phyloP scores from a whole-genome alignment of 1,140 invertebrate genomes.

The Trinorchestia longiramus region DNA sequence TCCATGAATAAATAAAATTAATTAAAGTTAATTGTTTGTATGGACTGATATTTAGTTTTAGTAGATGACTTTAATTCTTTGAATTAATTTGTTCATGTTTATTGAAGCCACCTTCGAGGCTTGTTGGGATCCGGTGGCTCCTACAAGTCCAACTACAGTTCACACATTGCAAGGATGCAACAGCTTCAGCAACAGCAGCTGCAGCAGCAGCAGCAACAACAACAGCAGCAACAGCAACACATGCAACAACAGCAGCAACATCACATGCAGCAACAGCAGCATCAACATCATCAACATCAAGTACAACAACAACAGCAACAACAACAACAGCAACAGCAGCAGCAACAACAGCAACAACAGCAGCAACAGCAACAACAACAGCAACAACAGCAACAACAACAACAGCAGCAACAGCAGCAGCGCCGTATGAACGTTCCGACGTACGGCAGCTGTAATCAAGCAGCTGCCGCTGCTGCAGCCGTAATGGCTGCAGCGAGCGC shows the following conservation, averaged over 20 bases:
- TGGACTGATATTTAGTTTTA: too few relatives aligned
- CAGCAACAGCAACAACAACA: constrained; percentile 64
- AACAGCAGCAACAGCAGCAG: constrained; percentile 64
- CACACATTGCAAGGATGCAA: constrained; percentile 64
- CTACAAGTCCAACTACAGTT: constrained; percentile 66
- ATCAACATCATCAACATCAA: constrained; percentile 63
- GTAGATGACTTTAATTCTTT: too few relatives aligned
- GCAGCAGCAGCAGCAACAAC: constrained; percentile 65
- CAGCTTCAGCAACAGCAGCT: constrained; percentile 57
- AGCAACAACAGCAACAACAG: constrained; percentile 58
- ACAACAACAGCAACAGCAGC: constrained; percentile 61
- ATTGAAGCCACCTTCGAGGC: constrained; percentile 63
- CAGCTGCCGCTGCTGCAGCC: constrained; percentile 11
- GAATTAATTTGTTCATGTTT: background rate
- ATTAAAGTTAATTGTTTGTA: too few relatives aligned
- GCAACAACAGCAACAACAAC: constrained; percentile 66
- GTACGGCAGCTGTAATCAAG: constrained; percentile 10
- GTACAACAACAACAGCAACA: constrained; percentile 60
- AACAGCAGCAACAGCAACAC: constrained; percentile 59
- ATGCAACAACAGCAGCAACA: constrained; percentile 62
- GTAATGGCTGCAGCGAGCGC: constrained; percentile 34
- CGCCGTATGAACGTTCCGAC: background rate
- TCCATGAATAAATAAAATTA: too few relatives aligned
- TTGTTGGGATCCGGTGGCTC: constrained; percentile 64
- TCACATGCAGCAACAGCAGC: constrained; percentile 61